These are phyloP conservation scores for Agrochola lota DNA, from an alignment of 2,888 invertebrate genomes.

Conservation along the genomic window DNA sequence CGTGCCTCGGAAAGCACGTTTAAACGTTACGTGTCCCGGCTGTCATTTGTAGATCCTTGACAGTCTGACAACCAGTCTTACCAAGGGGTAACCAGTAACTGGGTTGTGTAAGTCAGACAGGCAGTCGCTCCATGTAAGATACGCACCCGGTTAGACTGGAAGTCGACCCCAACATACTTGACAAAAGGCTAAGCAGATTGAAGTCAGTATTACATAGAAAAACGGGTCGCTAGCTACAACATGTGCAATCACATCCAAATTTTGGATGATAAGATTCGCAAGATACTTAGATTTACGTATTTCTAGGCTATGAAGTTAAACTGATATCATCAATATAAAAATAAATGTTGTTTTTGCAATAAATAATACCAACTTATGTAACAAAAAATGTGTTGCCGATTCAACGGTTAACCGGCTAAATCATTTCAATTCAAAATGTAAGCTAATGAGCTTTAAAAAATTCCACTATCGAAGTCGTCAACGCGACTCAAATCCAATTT, in stretches of 20 bases:
- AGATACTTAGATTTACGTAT: background rate
- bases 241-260: background rate
- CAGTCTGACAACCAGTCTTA: background rate
- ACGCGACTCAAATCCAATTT: slow-evolving; percentile 40
- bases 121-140: background rate
- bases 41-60: background rate
- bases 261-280: background rate
- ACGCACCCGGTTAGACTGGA: background rate
- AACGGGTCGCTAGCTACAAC: background rate
- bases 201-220: background rate
- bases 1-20: background rate
- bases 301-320: slow-evolving; percentile 8
- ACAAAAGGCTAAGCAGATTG: background rate
- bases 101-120: background rate
- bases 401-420: background rate
- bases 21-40: background rate
- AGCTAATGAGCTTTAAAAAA: background rate
- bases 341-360: background rate
- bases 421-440: background rate
- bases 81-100: background rate
- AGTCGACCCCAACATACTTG: background rate
- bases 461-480: slow-evolving; percentile 20
- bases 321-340: background rate
- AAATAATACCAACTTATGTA: background rate
- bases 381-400: background rate